These are phyloP conservation scores for Entomobrya proxima DNA, from an alignment of 2,888 invertebrate species.

Conservation along the genomic window DNA sequence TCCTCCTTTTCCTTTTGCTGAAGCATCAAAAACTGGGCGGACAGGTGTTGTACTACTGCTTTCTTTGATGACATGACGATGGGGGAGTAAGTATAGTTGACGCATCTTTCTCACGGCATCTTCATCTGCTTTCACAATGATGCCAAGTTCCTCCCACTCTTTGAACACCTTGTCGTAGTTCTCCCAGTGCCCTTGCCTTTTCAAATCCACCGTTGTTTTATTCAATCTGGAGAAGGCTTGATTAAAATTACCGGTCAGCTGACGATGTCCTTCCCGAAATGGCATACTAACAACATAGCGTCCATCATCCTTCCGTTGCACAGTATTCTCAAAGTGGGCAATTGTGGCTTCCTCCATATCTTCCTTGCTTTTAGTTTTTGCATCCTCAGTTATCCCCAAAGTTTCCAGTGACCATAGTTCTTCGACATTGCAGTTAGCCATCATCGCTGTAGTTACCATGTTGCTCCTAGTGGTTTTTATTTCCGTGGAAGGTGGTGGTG, in stretches of 20 bases:
- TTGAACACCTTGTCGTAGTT: not conserved
- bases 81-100: conserved; percentile 63
- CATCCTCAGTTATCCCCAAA: no score
- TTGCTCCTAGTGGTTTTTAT: no score
- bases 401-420: no score
- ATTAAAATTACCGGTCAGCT: conserved; percentile 61
- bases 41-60: conserved; percentile 61
- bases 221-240: not conserved
- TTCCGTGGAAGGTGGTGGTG: no score
- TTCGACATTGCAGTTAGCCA: no score
- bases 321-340: no score
- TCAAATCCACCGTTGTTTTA: not conserved
- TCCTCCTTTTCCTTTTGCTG: conserved; percentile 52
- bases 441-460: no score
- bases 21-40: conserved; percentile 73
- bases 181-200: not conserved
- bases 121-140: not conserved
- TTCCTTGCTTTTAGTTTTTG: no score
- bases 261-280: no score
- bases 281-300: no score
- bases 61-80: conserved; percentile 66
- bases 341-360: no score
- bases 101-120: conserved; percentile 43
- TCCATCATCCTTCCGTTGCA: no score
- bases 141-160: not conserved